Percentiles rank a stretch among this genome's conserved stretches.
These are phyloP conservation scores for Solen grandis DNA, from an alignment of 1,140 invertebrate genomes.

Conservation along the genomic window DNA sequence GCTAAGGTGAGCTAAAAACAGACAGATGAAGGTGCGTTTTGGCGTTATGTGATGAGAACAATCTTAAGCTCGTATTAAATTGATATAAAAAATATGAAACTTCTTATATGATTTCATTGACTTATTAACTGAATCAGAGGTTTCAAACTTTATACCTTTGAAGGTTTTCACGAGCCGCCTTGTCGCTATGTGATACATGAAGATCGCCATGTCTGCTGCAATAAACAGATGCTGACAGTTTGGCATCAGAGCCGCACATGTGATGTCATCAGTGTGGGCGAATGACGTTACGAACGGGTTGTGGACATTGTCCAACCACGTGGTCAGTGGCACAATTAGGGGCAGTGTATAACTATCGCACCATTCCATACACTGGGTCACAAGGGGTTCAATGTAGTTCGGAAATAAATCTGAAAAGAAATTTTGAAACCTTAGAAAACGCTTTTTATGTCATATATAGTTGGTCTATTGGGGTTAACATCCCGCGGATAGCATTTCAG, in stretches of 20 bases:
- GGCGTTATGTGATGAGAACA: too few relatives aligned
- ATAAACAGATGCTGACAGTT: constrained; percentile 44
- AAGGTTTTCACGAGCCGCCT: constrained; percentile 33
- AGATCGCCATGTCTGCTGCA: constrained; percentile 20
- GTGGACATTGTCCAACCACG: constrained; percentile 41
- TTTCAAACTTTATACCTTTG: too few relatives aligned
- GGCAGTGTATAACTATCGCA: constrained; percentile 45
- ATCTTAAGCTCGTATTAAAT: too few relatives aligned
- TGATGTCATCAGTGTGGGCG: constrained; percentile 8
- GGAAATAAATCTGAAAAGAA: constrained; percentile 46
- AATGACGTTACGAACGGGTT: constrained; percentile 33
- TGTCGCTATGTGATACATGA: constrained; percentile 47
- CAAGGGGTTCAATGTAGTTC: constrained; percentile 30
- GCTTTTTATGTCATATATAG: too few relatives aligned
- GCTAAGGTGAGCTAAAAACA: too few relatives aligned
- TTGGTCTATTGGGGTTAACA: too few relatives aligned
- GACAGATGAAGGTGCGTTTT: too few relatives aligned
- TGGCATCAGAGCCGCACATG: constrained; percentile 28
- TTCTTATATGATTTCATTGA: too few relatives aligned
- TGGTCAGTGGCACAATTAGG: constrained; percentile 41
- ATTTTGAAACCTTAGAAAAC: too few relatives aligned
- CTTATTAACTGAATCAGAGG: too few relatives aligned
- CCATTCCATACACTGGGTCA: constrained; percentile 56
- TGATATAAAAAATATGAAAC: too few relatives aligned
- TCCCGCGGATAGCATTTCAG: too few relatives aligned